phyloP scores from a whole-genome alignment of 1,140 invertebrate genomes.

The Parapsyche elsis region DNA sequence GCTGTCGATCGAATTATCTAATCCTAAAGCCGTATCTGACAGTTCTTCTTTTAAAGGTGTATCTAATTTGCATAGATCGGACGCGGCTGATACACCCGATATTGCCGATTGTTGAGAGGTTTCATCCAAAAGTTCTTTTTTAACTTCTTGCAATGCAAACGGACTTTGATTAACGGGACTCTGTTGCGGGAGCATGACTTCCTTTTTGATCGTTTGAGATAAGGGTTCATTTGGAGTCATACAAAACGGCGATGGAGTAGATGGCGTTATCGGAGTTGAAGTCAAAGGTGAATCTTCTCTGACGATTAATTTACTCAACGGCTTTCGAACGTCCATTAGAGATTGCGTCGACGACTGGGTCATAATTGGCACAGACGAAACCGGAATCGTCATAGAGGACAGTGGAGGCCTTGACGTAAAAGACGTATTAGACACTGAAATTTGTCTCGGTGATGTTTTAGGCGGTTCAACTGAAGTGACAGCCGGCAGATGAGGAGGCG shows the following conservation, averaged over 20 bases:
- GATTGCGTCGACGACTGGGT: slow-evolving; percentile 65
- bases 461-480: slow-evolving; percentile 69
- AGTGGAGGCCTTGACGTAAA: slow-evolving; percentile 63
- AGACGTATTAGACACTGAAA: slow-evolving; percentile 65
- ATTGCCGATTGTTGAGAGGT: slow-evolving; percentile 70
- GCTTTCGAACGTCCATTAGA: slow-evolving; percentile 66
- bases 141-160: slow-evolving; percentile 68
- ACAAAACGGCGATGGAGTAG: slow-evolving; percentile 53
- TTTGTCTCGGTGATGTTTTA: slow-evolving; percentile 66
- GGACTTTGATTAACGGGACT: slow-evolving; percentile 64
- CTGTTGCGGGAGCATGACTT: slow-evolving; percentile 66
- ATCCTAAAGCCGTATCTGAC: slow-evolving; percentile 58
- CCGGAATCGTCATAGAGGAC: slow-evolving; percentile 56
- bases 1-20: slow-evolving; percentile 60
- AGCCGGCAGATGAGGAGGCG: slow-evolving; percentile 67
- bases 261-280: slow-evolving; percentile 58
- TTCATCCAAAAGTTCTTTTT: slow-evolving; percentile 72
- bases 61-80: slow-evolving; percentile 70
- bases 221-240: slow-evolving; percentile 44
- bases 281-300: slow-evolving; percentile 54
- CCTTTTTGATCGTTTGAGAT: slow-evolving; percentile 64
- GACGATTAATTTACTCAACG: slow-evolving; percentile 58
- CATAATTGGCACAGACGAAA: slow-evolving; percentile 50
- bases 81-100: slow-evolving; percentile 68
- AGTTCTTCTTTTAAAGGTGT: slow-evolving; percentile 70